A percentile compares a stretch with the other conserved stretches of the same genome.
Conservation (phyloP, 2,797 vertebrate species). For the Iguana delicatissima region DNA sequence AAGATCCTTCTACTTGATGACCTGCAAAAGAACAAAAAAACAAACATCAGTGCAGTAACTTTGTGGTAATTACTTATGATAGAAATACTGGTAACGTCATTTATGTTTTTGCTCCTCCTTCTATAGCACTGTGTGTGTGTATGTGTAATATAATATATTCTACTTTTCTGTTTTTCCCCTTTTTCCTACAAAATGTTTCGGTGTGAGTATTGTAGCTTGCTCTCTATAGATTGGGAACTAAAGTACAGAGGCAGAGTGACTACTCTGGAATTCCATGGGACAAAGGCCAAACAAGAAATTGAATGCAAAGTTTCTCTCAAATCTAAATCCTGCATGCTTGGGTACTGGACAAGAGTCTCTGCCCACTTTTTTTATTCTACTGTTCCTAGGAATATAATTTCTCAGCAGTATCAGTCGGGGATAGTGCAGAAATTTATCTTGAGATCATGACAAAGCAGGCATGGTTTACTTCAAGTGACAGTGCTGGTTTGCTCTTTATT, state of each 20-base stretch:
- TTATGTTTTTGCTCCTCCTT: not conserved
- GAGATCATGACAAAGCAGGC: not conserved
- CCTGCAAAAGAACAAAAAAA: too few species aligned
- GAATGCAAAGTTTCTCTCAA: constrained; percentile 11
- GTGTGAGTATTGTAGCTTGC: not conserved
- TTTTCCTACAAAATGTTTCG: not conserved
- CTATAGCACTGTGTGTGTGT: too few species aligned
- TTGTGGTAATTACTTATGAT: not conserved
- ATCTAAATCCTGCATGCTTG: not conserved
- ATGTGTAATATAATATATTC: not conserved
- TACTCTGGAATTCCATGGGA: not conserved
- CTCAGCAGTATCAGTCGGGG: not conserved
- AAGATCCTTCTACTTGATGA: not conserved
- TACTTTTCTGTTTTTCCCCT: not conserved
- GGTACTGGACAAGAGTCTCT: not conserved
- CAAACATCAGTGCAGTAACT: not conserved
- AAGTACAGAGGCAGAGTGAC: not conserved
- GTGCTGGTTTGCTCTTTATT: not conserved
- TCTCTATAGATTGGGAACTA: not conserved
- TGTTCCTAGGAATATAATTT: constrained; percentile 9
- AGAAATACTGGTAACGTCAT: not conserved
- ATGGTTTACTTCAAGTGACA: not conserved
- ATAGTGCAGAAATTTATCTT: not conserved
- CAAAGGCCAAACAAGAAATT: not conserved
- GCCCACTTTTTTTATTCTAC: not conserved